Base-by-base conservation (phyloP, 2,888 invertebrate species). In the Rhamphomyia laevipes region DNA sequence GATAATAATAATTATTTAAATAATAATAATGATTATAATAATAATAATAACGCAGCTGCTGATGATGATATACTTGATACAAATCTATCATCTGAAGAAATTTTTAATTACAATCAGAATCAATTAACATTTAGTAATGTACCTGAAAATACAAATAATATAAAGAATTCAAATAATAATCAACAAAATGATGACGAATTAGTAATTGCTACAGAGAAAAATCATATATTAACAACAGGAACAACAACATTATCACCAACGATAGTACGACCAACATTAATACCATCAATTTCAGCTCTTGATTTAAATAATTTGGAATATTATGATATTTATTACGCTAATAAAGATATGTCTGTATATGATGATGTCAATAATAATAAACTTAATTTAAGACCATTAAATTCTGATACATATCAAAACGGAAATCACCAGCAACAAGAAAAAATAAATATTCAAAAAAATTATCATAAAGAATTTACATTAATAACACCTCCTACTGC, bases 281-380 rank as follows among this genome's bases (percentile, higher is more conserved):
- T 40, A 43, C 30, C 46, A 48, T 43, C 17, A 21, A 48, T 47
- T 27, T 42, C 31, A 9, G 17, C 18, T 21, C 12, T 11, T 21
- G 37, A 35, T 37, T 30, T 17, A 16, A 21, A 43, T 43, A 31
- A 40, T 40, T 38, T 44, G 42, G 30, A 47, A 43, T 23, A 50
- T 43, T 55, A 57, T 48, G 58, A 63, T 43, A 63, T 63, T 53
- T 65, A 67, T 53, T 66, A 66, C 54, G 60, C 63, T 44, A 65
- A 66, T 55, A 60, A 64, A 52, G 69, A 67, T 58, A 66, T 66
- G 63, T 68, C 69, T 50, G 61, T 65, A 45, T 69, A 68, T 51
- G 68, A 67, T 57, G 69, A 68, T 59, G 67, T 68, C 56, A 68
- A 63, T 55, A 63, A 68, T 56, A 69, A 69, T 63, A 67, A 66